These are phyloP conservation scores for Amphimallon solstitiale DNA, from an alignment of 2,888 invertebrate species.

Conservation along the genomic window DNA sequence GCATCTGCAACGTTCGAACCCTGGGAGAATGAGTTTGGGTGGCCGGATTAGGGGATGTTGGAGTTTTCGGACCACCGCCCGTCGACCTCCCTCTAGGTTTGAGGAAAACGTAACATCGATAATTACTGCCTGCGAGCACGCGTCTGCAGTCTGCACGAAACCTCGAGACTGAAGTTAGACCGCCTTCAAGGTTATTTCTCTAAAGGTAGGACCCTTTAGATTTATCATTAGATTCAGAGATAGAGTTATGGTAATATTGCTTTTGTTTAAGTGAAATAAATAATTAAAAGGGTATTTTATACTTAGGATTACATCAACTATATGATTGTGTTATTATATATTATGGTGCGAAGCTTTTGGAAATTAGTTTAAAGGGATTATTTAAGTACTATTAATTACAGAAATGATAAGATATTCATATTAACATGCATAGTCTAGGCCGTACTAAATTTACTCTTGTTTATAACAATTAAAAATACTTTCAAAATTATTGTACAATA, in stretches of 20 bases:
- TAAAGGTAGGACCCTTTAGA: conserved; percentile 25
- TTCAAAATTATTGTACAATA: too few relatives aligned
- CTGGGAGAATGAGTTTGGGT: background rate
- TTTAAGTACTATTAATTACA: too few relatives aligned
- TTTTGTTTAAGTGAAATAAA: too few relatives aligned
- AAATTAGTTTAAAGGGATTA: too few relatives aligned
- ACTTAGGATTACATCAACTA: too few relatives aligned
- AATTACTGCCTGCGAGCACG: conserved; percentile 51
- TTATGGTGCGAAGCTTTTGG: too few relatives aligned
- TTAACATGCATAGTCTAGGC: too few relatives aligned
- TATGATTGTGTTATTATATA: too few relatives aligned
- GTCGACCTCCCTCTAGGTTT: conserved; percentile 17
- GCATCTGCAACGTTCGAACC: conserved; percentile 18
- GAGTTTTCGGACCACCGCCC: conserved; percentile 4
- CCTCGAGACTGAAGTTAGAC: conserved; percentile 9
- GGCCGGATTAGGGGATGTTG: conserved; percentile 30
- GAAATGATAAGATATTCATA: too few relatives aligned
- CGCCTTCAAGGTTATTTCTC: conserved; percentile 34
- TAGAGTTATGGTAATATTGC: background rate
- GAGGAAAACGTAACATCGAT: conserved; percentile 50
- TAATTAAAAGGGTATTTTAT: too few relatives aligned
- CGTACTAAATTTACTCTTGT: too few relatives aligned
- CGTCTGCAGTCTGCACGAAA: conserved; percentile 50
- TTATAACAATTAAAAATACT: too few relatives aligned
- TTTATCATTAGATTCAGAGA: background rate